Conservation (phyloP, 2,888 invertebrate genomes). For the Pomacea canaliculata region DNA sequence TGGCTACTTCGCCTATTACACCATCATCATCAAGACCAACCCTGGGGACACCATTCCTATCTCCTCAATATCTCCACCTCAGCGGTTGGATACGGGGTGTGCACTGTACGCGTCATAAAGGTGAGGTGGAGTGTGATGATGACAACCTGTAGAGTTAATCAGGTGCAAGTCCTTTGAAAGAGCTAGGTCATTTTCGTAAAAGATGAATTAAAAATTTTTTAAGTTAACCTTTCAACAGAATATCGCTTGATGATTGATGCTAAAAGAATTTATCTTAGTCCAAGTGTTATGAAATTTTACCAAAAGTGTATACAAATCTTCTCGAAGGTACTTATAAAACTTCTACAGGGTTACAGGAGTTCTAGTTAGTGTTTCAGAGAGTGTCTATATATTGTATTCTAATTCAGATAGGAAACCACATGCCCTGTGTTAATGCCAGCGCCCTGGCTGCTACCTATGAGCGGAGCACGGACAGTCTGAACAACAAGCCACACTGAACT, state of each 20-base stretch:
- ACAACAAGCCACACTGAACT: conserved; percentile 5
- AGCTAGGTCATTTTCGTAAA: no score
- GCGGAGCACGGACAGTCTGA: not conserved
- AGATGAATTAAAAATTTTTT: no score
- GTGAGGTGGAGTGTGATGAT: not conserved
- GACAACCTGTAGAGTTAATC: not conserved
- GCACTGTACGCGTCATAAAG: conserved; percentile 2
- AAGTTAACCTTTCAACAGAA: no score
- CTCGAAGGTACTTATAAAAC: no score
- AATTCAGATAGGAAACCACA: conserved; percentile 20
- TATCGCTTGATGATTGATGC: no score
- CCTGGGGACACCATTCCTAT: conserved; percentile 33
- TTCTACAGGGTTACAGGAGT: no score
- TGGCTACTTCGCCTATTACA: conserved; percentile 39
- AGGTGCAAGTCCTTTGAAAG: not conserved
- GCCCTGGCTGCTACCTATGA: conserved; percentile 6
- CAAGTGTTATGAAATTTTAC: no score
- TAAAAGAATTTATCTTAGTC: no score
- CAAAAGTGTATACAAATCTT: no score
- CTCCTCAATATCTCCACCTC: conserved; percentile 22
- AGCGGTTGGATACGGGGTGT: not conserved
- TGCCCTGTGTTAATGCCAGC: conserved; percentile 13
- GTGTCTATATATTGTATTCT: no score
- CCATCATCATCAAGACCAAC: conserved; percentile 39
- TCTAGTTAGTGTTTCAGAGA: no score